Conservation (phyloP, 2,113 vertebrate species). For the Nipponia nippon region DNA sequence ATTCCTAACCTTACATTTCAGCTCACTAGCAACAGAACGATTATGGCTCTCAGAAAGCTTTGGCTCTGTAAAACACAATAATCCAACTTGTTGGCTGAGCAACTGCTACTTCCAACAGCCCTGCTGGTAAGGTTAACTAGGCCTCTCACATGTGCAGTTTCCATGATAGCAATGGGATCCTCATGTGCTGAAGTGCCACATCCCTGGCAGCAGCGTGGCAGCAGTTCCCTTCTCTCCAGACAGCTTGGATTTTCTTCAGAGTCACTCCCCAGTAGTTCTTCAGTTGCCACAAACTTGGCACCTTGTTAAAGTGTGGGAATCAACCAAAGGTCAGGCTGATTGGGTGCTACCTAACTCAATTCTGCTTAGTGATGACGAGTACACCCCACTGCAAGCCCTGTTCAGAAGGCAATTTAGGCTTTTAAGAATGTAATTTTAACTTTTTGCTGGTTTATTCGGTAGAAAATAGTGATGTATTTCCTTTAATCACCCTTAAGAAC, state of each 20-base stretch:
- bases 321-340: not conserved
- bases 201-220: not conserved
- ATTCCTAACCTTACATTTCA: not conserved
- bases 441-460: not conserved
- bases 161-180: not conserved
- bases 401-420: not conserved
- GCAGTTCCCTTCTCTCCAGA: not conserved
- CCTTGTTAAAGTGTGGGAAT: not conserved
- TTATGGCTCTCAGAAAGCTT: not conserved
- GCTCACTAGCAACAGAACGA: rapidly evolving
- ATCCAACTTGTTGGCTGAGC: not conserved
- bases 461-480: not conserved
- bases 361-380: not conserved
- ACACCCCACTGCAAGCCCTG: not conserved
- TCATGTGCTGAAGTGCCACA: not conserved
- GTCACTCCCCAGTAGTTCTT: not conserved
- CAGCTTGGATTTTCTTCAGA: not conserved
- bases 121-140: not conserved
- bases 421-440: not conserved
- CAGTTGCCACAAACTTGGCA: not conserved
- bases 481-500: not conserved
- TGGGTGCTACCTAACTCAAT: not conserved
- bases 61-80: not conserved
- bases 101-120: not conserved
- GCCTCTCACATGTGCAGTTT: not conserved